Percentiles rank a stretch among this genome's conserved stretches.
These are phyloP conservation scores for Aptenodytes forsteri DNA, from an alignment of 2,113 vertebrate species.

Conservation along the genomic window DNA sequence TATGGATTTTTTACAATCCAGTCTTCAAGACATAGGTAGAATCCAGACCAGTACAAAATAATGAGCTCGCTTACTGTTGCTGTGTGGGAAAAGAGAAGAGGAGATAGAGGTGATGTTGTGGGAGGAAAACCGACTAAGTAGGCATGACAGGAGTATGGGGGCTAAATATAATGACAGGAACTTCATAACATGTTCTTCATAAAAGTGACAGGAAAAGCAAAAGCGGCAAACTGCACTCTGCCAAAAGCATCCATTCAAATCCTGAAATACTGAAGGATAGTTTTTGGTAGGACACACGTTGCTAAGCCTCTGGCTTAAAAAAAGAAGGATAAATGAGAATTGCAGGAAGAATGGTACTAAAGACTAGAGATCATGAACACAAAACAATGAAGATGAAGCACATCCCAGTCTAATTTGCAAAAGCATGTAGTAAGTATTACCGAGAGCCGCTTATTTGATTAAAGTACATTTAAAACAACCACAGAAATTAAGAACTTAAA, in stretches of 20 bases:
- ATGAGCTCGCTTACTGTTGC: not conserved
- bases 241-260: not conserved
- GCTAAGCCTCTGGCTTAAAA: not conserved
- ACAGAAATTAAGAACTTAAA: not conserved
- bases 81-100: not conserved
- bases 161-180: slow-evolving; percentile 33
- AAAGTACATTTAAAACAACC: not conserved
- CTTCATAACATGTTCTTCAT: not conserved
- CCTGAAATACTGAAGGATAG: not conserved
- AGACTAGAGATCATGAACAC: not conserved
- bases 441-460: not conserved
- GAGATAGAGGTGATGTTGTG: slow-evolving; percentile 3
- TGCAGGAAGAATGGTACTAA: not conserved
- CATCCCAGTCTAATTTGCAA: not conserved
- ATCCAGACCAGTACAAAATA: not conserved
- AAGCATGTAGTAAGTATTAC: not conserved
- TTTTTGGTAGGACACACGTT: not conserved
- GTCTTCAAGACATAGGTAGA: not conserved
- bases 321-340: not conserved
- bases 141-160: slow-evolving; percentile 23
- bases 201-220: slow-evolving; percentile 26
- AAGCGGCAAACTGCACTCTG: not conserved
- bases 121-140: slow-evolving; percentile 14
- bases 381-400: not conserved
- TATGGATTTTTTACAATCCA: not conserved